These are phyloP conservation scores for Amaurobius ferox DNA, from an alignment of 2,888 invertebrate genomes.

Conservation along the genomic window DNA sequence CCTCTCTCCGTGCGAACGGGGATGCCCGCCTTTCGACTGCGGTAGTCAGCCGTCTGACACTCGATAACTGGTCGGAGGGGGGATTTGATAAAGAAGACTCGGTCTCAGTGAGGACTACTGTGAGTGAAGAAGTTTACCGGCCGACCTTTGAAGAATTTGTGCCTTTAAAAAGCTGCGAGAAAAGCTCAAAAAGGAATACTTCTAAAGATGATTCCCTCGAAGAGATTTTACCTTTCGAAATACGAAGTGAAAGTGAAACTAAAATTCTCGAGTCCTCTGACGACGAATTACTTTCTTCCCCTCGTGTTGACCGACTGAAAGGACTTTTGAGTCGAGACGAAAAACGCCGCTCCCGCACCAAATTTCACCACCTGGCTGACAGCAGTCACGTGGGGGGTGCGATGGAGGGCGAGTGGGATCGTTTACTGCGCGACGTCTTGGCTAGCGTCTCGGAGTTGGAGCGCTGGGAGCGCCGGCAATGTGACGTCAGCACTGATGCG, in stretches of 20 bases:
- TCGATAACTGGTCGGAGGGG: conserved; percentile 17
- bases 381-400: conserved; percentile 15
- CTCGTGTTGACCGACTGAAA: conserved; percentile 32
- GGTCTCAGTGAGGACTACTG: neutral
- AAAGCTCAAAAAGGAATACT: neutral
- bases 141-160: conserved; percentile 54
- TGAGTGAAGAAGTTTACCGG: conserved; percentile 11
- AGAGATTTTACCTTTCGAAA: neutral
- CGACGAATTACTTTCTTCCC: conserved; percentile 6
- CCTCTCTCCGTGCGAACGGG: conserved; percentile 17
- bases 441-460: conserved; percentile 65
- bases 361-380: conserved; percentile 15
- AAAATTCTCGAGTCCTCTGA: neutral
- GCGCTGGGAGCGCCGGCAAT: conserved; percentile 35
- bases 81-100: conserved; percentile 7
- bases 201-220: neutral
- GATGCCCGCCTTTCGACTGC: conserved; percentile 25
- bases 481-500: conserved; percentile 32
- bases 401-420: conserved; percentile 54
- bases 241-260: neutral
- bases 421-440: conserved; percentile 57
- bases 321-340: conserved; percentile 54
- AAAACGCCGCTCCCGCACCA: conserved; percentile 26
- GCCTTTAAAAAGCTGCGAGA: neutral
- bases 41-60: conserved; percentile 34